Evolutionary conservation across 2,113 vertebrate genomes (phyloP), one percentile per base, ranked within the genome.

Genomic region (Turnix velox): DNA sequence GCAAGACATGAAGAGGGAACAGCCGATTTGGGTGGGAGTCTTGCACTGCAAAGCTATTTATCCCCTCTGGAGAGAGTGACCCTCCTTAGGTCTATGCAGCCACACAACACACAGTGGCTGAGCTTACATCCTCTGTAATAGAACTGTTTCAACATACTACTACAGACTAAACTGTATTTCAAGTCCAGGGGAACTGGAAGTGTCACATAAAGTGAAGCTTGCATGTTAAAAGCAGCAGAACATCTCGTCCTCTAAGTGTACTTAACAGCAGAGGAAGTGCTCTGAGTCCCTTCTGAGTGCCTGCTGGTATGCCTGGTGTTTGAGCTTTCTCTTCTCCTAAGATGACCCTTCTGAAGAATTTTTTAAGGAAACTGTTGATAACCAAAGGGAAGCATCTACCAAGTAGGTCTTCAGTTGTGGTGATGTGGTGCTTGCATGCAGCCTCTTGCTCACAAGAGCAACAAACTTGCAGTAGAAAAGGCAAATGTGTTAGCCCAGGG

Each of bases 1-100:
- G 30, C 78, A 20, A 58, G 62, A 93, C 92, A 35, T 30, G 7
- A 40, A 72, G 49, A 88, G 51, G 66, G 85, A 92, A 52, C 33
- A 79, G 35, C 52, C 79, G 54, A 54, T 75, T 37, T 63, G 87
- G 69, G 52, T 77, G 76, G 71, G 66, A 79, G 10, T 84, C 37
- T 68, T 75, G 14, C 16, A 65, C 23, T 67, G 61, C 33, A 80
- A 67, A 69, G 42, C 18, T 87, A 48, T 13, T 51, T 42, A 24
- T 83, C 8, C 57, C 33, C 13, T 58, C 46, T 40, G 33, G 62
- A 61, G 20, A 77, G 28, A 58, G 31, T 48, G 42, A 55, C 52
- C 14, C 15, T 77, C 25, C 16, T 61, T 55, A 11, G 33, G 43
- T 48, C 54, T 77, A 10, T 37, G 25, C 7, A 71, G 62, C 67